A percentile compares a stretch with the other conserved stretches of the same genome.
phyloP scores from a whole-genome alignment of 1,140 invertebrate species.

The Ceratina japonica region DNA sequence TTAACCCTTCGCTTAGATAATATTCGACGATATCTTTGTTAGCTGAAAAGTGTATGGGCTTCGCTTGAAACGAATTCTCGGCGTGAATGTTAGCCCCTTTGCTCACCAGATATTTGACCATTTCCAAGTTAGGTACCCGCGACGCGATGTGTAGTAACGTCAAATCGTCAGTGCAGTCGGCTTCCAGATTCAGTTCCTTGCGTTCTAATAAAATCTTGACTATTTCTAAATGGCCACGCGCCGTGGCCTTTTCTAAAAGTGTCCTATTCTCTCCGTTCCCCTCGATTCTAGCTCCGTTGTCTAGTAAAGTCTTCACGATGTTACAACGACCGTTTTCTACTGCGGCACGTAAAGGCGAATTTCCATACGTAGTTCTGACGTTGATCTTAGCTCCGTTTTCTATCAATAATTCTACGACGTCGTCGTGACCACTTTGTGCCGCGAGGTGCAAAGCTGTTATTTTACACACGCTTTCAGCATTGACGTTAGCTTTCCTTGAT shows the following conservation, averaged over 20 bases:
- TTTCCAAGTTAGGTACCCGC: constrained; percentile 1
- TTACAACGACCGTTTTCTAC: background rate
- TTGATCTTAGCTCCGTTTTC: constrained; percentile 44
- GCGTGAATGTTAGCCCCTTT: constrained; percentile 46
- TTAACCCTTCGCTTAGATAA: too few species aligned
- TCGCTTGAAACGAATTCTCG: background rate
- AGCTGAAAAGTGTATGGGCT: constrained; percentile 35
- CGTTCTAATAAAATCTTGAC: constrained; percentile 45
- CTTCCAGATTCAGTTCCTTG: constrained; percentile 19
- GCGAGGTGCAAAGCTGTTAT: constrained; percentile 79
- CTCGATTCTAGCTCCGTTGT: constrained; percentile 25
- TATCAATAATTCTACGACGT: constrained; percentile 58
- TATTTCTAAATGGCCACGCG: constrained; percentile 25
- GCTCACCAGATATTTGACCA: constrained; percentile 12
- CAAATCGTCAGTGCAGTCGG: constrained; percentile 71
- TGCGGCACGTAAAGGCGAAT: constrained; percentile 38
- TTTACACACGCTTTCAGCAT: constrained; percentile 76
- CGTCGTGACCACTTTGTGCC: constrained; percentile 78
- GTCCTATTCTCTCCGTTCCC: constrained; percentile 25
- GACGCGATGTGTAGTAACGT: constrained; percentile 30
- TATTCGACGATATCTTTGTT: constrained; percentile 4
- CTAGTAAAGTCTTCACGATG: constrained; percentile 29
- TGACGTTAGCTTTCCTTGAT: constrained; percentile 75
- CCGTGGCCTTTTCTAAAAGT: constrained; percentile 38
- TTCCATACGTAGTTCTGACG: constrained; percentile 29